Base-by-base conservation (phyloP, 2,797 vertebrate genomes). In the Melanotaenia maccullochi region DNA sequence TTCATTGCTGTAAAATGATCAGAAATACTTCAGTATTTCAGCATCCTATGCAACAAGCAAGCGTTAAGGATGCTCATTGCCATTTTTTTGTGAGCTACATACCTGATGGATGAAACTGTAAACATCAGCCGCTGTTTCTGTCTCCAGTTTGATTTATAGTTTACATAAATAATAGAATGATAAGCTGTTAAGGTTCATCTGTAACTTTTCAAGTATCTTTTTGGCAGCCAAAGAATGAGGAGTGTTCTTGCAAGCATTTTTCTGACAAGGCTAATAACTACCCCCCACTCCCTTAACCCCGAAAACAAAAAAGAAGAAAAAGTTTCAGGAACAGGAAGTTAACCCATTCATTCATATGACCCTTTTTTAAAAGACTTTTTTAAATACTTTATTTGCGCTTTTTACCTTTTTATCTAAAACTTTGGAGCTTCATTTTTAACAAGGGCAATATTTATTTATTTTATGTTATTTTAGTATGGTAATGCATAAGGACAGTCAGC, bases 81-180 rank as follows among this genome's bases (percentile, higher is more conserved):
- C 1, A 18, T 44, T 3, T 36, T 44, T 44, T 18, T 18, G 36
- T 56, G 64, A 54, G 20, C 24, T 51, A 11, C 4, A 22, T 8
- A 30, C 4, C 30, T 30, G 6, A 8, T 30, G 28, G 25, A 33
- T 18, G 30, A 77, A 78, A 75, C 71, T 81, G 66, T 61, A 24
- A 73, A 60, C 47, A 49, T 9, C 47, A 22, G 47, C 60, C 1
- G 59, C 58, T 20, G 18, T 30, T 9, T 44, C 1, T 5, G 4
- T 68, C 49, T 66, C 38, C 60, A 36, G 4, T 40, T 25, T 25
- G 33, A 58, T 72, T 78, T 75, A 63, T 32, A 54, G 44, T 33
- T 36, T 33, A 5, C 33, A 42, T 35, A 68, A 69, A 57, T 55
- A n/a, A 9, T 8, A 49, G 3, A 16, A 42, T 16, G 14, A 3